These are phyloP conservation scores for Sapajus apella DNA, from an alignment of 2,113 vertebrate genomes.

Conservation along the genomic window DNA sequence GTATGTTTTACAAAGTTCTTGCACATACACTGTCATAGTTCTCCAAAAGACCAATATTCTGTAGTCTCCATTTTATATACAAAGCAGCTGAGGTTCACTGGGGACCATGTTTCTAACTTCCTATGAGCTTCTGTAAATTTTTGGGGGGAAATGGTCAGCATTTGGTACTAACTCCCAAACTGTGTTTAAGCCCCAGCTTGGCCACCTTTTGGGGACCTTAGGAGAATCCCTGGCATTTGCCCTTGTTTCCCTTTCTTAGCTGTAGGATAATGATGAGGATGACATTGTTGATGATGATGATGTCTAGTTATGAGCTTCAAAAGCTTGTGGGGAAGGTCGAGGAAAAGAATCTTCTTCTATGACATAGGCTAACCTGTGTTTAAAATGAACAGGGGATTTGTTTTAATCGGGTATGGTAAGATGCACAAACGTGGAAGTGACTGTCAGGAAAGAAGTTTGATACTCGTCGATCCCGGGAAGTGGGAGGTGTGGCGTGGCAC, in stretches of 20 bases:
- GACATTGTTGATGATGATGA: background rate
- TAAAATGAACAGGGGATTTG: background rate
- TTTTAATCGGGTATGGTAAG: background rate
- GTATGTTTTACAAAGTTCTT: background rate
- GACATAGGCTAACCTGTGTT: background rate
- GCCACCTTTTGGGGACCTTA: background rate
- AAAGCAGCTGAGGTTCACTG: background rate
- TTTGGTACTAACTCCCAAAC: background rate
- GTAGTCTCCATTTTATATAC: background rate
- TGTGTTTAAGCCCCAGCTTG: background rate
- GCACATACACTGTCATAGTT: background rate
- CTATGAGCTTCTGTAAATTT: background rate
- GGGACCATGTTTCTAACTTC: background rate
- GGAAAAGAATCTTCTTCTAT: background rate
- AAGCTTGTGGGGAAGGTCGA: background rate
- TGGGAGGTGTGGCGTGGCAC: background rate
- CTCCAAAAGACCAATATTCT: background rate
- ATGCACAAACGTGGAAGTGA: background rate
- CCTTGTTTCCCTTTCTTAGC: background rate
- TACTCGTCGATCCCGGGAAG: background rate
- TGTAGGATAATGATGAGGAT: background rate
- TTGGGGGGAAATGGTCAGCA: background rate
- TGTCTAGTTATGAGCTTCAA: background rate
- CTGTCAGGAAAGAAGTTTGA: background rate
- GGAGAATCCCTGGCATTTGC: background rate